Evolutionary conservation across 2,797 vertebrate genomes (phyloP), one percentile per base, ranked within the genome.

Genomic region (Phataginus tetradactyla): DNA sequence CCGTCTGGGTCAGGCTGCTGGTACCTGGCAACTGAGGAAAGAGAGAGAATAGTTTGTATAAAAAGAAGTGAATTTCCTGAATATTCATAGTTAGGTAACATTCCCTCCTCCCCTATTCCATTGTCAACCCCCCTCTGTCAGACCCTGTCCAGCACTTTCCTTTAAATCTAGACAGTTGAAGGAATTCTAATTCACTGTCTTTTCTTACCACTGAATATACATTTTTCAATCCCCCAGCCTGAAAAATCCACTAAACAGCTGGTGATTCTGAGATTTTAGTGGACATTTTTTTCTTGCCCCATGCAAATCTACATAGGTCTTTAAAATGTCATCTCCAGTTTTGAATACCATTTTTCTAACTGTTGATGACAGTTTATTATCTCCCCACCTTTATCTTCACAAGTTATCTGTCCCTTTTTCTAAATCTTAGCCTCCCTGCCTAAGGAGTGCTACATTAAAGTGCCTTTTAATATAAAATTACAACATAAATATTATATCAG

Each of bases 91-190:
- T 57, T 42, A 4, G 66, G 61, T 14, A 5, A 14, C 29, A 53
- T 69, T 45, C 45, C 45, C 27, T 57, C 25, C 45, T 53, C n/a
- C 21, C 13, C n/a, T 21, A n/a, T 20, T 29, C 45, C 53, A 4
- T 11, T 7, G 13, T 32, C 7, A 0, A 2, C 20, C 11, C 51
- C n/a, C 63, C 13, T 10, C 4, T 1, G 1, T 57, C 27, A 23
- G n/a, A n/a, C 42, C 25, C 55, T 74, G 25, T 18, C 5, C 3
- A 12, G 4, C 32, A 3, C 12, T 3, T 17, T 14, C 59, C 32
- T 69, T 74, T 49, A 63, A 53, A 51, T 34, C 85, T 29, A 15
- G 64, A 39, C 57, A 61, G 1, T 25, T 4, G 25, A 39, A 80
- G 53, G 25, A 53, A 93, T 29, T 34, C 32, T 7, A 74, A 32